Base-by-base conservation (phyloP, 1,140 invertebrate genomes). In the Muscidifurax raptorellus region DNA sequence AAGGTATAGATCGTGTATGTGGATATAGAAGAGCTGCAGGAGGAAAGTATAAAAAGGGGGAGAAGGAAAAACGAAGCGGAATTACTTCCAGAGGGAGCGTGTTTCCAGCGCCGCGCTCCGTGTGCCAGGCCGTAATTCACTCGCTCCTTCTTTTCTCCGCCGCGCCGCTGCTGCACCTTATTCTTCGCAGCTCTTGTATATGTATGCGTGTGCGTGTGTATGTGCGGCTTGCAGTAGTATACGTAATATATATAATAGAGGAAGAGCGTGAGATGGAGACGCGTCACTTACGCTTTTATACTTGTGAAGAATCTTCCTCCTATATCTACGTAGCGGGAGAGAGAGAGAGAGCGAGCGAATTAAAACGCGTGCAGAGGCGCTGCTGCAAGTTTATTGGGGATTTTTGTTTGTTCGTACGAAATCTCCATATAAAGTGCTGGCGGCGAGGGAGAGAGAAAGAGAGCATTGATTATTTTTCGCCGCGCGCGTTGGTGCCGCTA, bases 61-160 rank as follows among this genome's bases (percentile, higher is more conserved):
- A 67, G 32, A 69, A 36, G 47, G 79, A 59, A 74, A 74, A 74
- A 81, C 6, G 44, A 69, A 80, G 78, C 66, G 80, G 40, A 81
- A 81, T 81, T 72, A 74, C 80, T 81, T 81, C 36, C 40, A 80
- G 78, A 80, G 78, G 66, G 77, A 79, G 76, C 76, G 76, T 79
- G 59, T 79, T 66, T 79, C 76, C 30, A 80, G 78, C 59, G 36
- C 36, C 52, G 59, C 40, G 78, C 66, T 32, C 13, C 80, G 69
- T 82, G 80, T 82, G 71, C 80, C 32, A 52, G 44, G 15, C 36
- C 72, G 81, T 83, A 75, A 76, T 75, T 76, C 71, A 76, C 71
- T 66, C 10, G 28, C 30, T 28, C 28, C 7, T 12, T 25, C 28
- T 9, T n/a, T 30, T 67, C 27, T 7, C 36, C n/a, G 32, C n/a